Evolutionary conservation across 2,113 vertebrate genomes (phyloP).

Genomic region (Greenwoodochromis staneri): DNA sequence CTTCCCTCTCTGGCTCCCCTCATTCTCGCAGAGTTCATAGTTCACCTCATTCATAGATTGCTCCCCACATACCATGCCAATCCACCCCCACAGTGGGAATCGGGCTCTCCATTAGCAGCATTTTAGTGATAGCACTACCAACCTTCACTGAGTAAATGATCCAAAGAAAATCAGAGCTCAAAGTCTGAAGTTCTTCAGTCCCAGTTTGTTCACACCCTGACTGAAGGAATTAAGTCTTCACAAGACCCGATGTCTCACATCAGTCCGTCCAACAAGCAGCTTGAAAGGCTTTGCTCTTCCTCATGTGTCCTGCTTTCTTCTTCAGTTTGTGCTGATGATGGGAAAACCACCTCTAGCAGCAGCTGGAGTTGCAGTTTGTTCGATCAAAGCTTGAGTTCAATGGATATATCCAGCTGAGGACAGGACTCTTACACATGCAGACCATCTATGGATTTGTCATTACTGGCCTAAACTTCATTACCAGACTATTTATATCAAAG

Average conservation of each 20-base stretch:
- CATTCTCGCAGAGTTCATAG: slow-evolving; percentile 40
- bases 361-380: slow-evolving; percentile 32
- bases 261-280: background rate
- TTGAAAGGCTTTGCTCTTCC: slow-evolving; percentile 34
- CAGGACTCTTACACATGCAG: background rate
- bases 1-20: slow-evolving; percentile 16
- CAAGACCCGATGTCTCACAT: background rate
- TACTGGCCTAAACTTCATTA: background rate
- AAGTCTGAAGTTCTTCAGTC: background rate
- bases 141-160: background rate
- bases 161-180: background rate
- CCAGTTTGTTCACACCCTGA: background rate
- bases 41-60: slow-evolving; percentile 48
- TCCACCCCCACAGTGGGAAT: slow-evolving; percentile 23
- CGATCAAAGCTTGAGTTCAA: slow-evolving; percentile 33
- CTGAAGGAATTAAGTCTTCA: slow-evolving; percentile 26
- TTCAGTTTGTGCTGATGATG: slow-evolving; percentile 27
- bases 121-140: background rate
- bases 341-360: slow-evolving; percentile 37
- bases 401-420: slow-evolving; percentile 23
- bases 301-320: slow-evolving; percentile 14
- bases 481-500: background rate
- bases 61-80: slow-evolving; percentile 15
- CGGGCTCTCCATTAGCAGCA: background rate
- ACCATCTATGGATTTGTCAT: background rate